A percentile compares a stretch with the other conserved stretches of the same genome.
Conservation (phyloP, 2,797 vertebrate species). For the Otus scops region DNA sequence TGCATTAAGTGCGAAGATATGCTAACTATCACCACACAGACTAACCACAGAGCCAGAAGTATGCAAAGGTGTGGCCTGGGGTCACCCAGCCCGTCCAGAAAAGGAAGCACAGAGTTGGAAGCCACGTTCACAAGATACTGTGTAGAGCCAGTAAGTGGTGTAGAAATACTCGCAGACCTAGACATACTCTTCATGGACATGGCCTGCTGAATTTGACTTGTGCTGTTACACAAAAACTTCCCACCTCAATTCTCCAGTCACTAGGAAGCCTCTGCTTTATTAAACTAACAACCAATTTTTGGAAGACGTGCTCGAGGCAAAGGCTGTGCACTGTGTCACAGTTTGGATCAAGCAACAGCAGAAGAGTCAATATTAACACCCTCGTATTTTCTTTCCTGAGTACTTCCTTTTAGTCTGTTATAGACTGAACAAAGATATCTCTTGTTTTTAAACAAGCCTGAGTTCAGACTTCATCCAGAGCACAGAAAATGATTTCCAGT, state of each 20-base stretch:
- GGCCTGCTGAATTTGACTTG: not conserved
- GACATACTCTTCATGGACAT: not conserved
- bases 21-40: not conserved
- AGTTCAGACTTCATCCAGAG: not conserved
- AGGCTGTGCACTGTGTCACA: not conserved
- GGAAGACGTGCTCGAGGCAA: not conserved
- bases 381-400: not conserved
- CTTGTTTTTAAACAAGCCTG: not conserved
- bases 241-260: not conserved
- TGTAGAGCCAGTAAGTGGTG: not conserved
- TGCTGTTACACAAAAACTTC: not conserved
- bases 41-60: not conserved
- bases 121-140: not conserved
- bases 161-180: not conserved
- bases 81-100: not conserved
- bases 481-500: not conserved
- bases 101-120: not conserved
- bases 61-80: not conserved
- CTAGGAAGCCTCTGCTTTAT: not conserved
- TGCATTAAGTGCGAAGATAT: fast-evolving
- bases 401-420: not conserved
- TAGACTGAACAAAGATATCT: not conserved
- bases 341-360: not conserved
- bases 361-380: not conserved
- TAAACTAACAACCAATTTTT: not conserved